Conservation (phyloP, 2,888 invertebrate genomes). For the Oxycera nigricornis region DNA sequence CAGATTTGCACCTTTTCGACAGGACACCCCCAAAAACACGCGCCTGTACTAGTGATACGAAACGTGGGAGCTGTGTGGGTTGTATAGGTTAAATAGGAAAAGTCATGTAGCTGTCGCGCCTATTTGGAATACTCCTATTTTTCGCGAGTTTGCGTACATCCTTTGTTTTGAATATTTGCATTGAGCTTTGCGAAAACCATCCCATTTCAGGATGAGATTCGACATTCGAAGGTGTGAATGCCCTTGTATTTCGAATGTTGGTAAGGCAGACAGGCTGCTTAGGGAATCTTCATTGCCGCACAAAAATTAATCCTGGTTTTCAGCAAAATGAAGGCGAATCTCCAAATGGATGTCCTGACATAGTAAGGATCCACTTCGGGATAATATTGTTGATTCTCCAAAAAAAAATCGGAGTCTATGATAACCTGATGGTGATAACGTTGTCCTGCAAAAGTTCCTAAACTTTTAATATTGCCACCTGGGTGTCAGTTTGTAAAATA, state of each 20-base stretch:
- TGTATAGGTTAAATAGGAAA: constrained; percentile 28
- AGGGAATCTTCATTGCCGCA: too few species aligned
- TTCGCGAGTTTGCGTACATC: constrained; percentile 36
- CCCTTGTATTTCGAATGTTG: constrained; percentile 10
- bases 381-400: too few species aligned
- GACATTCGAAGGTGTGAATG: not conserved
- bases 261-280: too few species aligned
- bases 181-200: constrained; percentile 38
- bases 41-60: not conserved
- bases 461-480: too few species aligned
- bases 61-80: constrained; percentile 36
- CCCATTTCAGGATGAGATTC: constrained; percentile 6
- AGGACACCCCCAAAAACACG: constrained; percentile 39
- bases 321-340: too few species aligned
- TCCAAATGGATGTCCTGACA: too few species aligned
- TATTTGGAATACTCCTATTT: constrained; percentile 9
- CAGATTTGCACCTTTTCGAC: constrained; percentile 36
- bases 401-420: too few species aligned
- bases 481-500: too few species aligned
- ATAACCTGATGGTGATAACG: too few species aligned
- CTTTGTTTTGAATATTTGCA: constrained; percentile 47
- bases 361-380: too few species aligned
- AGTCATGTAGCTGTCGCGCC: constrained; percentile 40
- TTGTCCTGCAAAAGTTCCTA: too few species aligned
- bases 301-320: too few species aligned